Percentiles rank a stretch among this genome's conserved stretches.
phyloP scores from a whole-genome alignment of 2,113 vertebrate genomes.

The Gavialis gangeticus region DNA sequence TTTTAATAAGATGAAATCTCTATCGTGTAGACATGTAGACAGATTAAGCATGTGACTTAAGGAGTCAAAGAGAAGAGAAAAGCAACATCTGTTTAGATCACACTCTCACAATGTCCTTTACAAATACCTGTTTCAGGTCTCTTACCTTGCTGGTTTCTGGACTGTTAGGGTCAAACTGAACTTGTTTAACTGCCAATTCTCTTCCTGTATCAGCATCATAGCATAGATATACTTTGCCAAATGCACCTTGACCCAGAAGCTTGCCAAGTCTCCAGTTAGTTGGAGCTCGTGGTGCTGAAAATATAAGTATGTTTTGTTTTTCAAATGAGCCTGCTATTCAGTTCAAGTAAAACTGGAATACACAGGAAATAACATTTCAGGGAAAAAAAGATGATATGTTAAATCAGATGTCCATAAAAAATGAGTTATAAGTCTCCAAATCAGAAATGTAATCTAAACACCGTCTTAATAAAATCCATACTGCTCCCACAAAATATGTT shows the following conservation, averaged over 20 bases:
- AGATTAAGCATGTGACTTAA: background rate
- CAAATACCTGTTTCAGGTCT: background rate
- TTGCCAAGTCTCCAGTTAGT: slow-evolving; percentile 98
- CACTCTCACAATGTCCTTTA: background rate
- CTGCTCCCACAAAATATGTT: background rate
- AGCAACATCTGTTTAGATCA: background rate
- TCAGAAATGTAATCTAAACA: background rate
- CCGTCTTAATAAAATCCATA: background rate
- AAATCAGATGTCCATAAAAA: background rate
- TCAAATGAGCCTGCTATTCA: slow-evolving; percentile 56
- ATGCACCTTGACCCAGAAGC: slow-evolving; percentile 95
- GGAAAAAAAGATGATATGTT: background rate
- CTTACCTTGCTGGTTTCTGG: slow-evolving; percentile 98
- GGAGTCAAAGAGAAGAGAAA: background rate
- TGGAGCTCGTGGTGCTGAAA: slow-evolving; percentile 94
- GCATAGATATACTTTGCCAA: slow-evolving; percentile 95
- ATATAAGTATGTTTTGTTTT: slow-evolving; percentile 57
- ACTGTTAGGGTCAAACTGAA: slow-evolving; percentile 98
- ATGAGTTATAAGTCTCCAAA: background rate
- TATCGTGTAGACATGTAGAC: background rate
- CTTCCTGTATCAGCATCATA: slow-evolving; percentile 97
- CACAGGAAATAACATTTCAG: slow-evolving; percentile 2
- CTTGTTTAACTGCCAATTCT: slow-evolving; percentile 97
- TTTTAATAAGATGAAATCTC: background rate
- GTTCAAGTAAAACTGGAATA: slow-evolving; percentile 48